These are phyloP conservation scores for Percopsis omiscomaycus DNA, from an alignment of 2,797 vertebrate genomes.

Conservation along the genomic window DNA sequence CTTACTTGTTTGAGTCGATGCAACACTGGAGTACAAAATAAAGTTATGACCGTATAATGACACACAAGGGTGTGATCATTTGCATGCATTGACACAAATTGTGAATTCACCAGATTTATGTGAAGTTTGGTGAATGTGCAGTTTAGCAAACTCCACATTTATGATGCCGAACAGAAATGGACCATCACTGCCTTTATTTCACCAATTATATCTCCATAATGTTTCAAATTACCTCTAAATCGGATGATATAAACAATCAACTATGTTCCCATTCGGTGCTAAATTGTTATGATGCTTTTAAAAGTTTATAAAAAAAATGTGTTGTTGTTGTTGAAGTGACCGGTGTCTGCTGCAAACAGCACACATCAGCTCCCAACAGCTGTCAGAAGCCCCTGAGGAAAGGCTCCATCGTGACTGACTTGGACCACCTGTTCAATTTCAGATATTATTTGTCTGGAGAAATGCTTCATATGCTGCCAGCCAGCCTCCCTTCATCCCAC, in stretches of 20 bases:
- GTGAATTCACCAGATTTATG: not conserved
- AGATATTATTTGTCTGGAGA: slow-evolving; percentile 42
- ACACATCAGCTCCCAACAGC: slow-evolving; percentile 39
- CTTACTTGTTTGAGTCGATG: too few species aligned
- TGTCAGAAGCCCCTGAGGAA: slow-evolving; percentile 47
- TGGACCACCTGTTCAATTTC: slow-evolving; percentile 49
- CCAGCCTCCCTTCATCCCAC: slow-evolving; percentile 5
- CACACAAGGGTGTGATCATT: not conserved
- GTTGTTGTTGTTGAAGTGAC: too few species aligned
- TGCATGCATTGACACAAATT: not conserved
- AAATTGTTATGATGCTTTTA: slow-evolving; percentile 26
- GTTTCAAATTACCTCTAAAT: not conserved
- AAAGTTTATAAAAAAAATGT: too few species aligned
- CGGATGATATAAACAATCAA: not conserved
- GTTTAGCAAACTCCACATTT: not conserved
- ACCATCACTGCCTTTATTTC: not conserved
- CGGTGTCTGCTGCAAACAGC: slow-evolving; percentile 35
- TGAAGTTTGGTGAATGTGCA: too few species aligned
- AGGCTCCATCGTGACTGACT: slow-evolving; percentile 46
- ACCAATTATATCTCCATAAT: not conserved
- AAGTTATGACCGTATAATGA: too few species aligned
- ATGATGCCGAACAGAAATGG: not conserved
- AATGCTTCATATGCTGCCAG: slow-evolving; percentile 34
- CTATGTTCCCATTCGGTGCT: not conserved
- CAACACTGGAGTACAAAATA: too few species aligned